Conservation (phyloP, 2,113 vertebrate genomes). For the Galemys pyrenaicus region DNA sequence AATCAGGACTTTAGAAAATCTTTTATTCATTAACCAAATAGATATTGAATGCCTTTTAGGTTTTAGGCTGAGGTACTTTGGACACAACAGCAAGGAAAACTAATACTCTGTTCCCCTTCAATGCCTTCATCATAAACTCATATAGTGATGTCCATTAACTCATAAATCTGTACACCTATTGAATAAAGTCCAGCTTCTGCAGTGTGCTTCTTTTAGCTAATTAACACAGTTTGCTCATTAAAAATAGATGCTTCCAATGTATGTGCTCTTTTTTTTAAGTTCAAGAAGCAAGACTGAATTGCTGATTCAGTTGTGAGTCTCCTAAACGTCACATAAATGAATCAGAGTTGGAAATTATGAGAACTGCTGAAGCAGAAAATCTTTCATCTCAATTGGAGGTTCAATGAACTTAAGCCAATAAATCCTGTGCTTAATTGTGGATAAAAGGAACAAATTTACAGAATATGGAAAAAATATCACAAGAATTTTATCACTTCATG, state of each 20-base stretch:
- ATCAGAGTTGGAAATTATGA: not conserved
- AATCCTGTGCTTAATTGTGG: constrained; percentile 52
- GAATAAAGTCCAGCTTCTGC: not conserved
- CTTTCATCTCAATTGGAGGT: constrained; percentile 49
- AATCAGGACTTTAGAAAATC: not conserved
- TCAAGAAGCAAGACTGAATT: not conserved
- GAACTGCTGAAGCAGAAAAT: not conserved
- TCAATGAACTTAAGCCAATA: constrained; percentile 45
- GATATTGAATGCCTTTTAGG: not conserved
- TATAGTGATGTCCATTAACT: not conserved
- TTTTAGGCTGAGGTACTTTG: not conserved
- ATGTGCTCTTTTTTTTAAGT: not conserved
- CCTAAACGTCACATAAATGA: constrained; percentile 30
- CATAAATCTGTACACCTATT: not conserved
- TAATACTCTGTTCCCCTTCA: not conserved
- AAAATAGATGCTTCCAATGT: not conserved
- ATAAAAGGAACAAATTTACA: constrained; percentile 48
- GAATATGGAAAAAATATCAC: constrained; percentile 51
- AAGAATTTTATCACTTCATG: not conserved
- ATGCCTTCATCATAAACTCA: not conserved
- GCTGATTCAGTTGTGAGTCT: not conserved
- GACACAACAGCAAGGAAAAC: not conserved
- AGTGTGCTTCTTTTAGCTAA: not conserved
- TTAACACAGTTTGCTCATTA: not conserved
- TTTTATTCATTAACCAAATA: not conserved